A percentile compares a stretch with the other conserved stretches of the same genome.
Evolutionary conservation across 2,797 vertebrate genomes (phyloP).

Genomic region (Rhynchotus rufescens): DNA sequence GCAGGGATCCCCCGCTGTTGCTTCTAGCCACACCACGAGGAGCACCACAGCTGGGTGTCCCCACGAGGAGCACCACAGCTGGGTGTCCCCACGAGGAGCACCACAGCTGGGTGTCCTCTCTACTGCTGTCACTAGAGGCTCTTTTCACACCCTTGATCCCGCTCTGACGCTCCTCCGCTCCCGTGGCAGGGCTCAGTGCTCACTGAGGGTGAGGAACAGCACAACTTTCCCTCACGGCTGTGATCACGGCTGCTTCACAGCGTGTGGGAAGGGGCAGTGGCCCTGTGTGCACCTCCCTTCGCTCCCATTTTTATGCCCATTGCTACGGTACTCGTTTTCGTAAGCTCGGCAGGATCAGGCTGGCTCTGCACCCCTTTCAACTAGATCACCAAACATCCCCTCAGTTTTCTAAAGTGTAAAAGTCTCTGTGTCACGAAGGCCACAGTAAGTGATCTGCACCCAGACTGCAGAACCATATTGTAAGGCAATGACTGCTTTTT

Average conservation of each 20-base stretch:
- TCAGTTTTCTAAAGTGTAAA: neutral
- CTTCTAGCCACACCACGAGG: neutral
- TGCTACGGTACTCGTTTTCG: neutral
- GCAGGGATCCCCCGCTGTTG: neutral
- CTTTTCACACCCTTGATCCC: neutral
- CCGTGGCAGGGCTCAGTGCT: neutral
- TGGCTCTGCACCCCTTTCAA: accelerated
- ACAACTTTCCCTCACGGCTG: neutral
- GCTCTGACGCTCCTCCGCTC: neutral
- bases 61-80: too few species aligned
- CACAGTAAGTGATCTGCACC: neutral
- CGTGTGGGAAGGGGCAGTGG: neutral
- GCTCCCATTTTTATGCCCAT: neutral
- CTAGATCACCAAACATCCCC: neutral
- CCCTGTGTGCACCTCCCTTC: neutral
- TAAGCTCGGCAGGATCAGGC: neutral
- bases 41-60: too few species aligned
- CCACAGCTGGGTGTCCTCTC: neutral
- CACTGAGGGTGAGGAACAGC: neutral
- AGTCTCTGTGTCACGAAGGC: neutral
- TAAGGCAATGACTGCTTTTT: neutral
- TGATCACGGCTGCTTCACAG: neutral
- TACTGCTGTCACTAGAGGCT: neutral
- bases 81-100: neutral
- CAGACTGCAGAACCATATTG: neutral